Evolutionary conservation across 2,797 vertebrate genomes (phyloP).

Genomic region (Tokudaia tokunoshimensis): DNA sequence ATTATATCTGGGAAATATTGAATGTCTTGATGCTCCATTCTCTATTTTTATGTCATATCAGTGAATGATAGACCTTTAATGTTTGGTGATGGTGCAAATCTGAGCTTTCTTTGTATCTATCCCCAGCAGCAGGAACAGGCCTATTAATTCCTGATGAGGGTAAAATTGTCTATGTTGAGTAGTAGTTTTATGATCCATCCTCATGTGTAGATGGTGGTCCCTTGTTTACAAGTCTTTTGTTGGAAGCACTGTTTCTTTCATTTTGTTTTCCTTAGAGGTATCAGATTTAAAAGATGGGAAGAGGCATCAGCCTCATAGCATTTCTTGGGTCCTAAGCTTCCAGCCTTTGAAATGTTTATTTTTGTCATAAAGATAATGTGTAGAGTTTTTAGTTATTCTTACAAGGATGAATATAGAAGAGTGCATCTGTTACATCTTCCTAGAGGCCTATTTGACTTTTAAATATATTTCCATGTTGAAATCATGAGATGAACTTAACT

Average conservation of each 20-base stretch:
- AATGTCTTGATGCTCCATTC: no score
- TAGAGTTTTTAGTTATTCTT: neutral
- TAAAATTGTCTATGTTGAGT: neutral
- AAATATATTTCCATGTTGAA: neutral
- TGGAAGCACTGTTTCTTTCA: neutral
- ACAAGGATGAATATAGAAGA: neutral
- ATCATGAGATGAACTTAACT: neutral
- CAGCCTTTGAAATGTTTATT: neutral
- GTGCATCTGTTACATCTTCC: neutral
- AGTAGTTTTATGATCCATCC: neutral
- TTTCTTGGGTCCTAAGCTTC: neutral
- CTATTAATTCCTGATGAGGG: neutral
- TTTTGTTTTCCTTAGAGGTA: neutral
- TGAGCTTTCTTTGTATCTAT: neutral
- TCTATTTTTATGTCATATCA: neutral
- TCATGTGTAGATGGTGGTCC: neutral
- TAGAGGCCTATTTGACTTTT: slow-evolving; percentile 12
- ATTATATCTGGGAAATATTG: neutral
- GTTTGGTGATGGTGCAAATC: neutral
- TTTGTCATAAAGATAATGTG: neutral
- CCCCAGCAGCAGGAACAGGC: neutral
- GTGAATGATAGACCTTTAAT: neutral
- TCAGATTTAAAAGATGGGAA: neutral
- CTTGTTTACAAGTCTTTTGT: neutral
- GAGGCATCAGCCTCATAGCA: neutral